Conservation (phyloP, 1,140 invertebrate species). For the Apis mellifera region Amel_HAv3.1 CM009942.2:8013001-8013500, state of each 20-base stretch:
- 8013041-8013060: neutral
- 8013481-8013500: neutral
- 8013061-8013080: neutral
- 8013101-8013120: neutral
- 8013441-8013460: neutral
- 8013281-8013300: neutral
- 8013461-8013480: constrained; percentile 37
- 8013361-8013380: constrained; percentile 44
- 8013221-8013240: constrained; percentile 50
- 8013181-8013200: neutral
- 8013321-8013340: constrained; percentile 39
- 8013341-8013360: constrained; percentile 71
- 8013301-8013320: constrained; percentile 23
- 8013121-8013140: neutral
- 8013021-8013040: neutral
- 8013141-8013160: neutral
- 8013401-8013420: constrained; percentile 69
- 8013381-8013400: constrained; percentile 75
- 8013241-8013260: neutral
- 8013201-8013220: neutral
- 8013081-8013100: neutral
- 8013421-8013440: constrained; percentile 9
- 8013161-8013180: neutral
- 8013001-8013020: neutral
- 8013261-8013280: neutral